Evolutionary conservation across 2,113 vertebrate genomes (phyloP).

Genomic region (Chaetura pelagica): DNA sequence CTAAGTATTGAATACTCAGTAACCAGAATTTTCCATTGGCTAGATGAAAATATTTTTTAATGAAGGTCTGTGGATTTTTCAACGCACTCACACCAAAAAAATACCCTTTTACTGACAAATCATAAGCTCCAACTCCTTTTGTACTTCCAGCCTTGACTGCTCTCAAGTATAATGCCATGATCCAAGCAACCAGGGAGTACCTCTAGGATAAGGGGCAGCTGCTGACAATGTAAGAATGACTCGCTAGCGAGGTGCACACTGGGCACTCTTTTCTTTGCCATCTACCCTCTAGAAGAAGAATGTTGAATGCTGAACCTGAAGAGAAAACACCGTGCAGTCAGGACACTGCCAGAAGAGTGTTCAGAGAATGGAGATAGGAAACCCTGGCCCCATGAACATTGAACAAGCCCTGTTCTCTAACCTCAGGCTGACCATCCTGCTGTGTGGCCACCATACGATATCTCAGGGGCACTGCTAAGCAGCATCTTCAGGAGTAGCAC

Average conservation of each 20-base stretch:
- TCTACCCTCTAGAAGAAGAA: background rate
- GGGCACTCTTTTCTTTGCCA: background rate
- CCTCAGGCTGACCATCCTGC: background rate
- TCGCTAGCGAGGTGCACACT: background rate
- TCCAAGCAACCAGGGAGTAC: background rate
- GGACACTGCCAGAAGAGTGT: background rate
- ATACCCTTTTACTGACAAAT: background rate
- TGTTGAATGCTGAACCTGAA: background rate
- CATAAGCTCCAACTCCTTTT: background rate
- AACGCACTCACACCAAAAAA: background rate
- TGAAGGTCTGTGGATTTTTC: background rate
- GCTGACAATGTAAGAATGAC: background rate
- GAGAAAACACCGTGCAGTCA: background rate
- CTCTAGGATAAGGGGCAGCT: background rate
- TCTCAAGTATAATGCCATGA: background rate
- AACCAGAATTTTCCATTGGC: background rate
- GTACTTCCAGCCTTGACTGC: background rate
- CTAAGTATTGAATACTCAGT: background rate
- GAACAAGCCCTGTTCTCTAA: background rate
- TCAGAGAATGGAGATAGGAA: background rate
- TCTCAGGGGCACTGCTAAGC: background rate
- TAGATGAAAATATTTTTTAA: background rate
- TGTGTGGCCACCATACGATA: background rate
- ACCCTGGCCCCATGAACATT: rapidly evolving
- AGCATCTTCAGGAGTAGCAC: background rate